Base-by-base conservation (phyloP, 2,797 vertebrate genomes). In the Neosilurus hyrtlii region DNA sequence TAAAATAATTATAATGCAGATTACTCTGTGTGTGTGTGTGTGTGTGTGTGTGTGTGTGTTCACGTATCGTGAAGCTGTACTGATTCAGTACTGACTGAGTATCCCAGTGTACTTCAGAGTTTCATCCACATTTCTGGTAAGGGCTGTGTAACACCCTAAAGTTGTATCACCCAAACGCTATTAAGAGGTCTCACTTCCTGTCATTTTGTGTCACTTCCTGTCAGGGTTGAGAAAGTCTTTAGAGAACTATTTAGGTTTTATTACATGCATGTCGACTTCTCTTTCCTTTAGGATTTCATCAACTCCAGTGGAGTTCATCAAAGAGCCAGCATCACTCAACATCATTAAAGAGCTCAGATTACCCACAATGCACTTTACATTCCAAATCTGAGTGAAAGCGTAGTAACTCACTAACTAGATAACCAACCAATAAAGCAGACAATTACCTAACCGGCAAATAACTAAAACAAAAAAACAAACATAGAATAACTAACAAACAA, bases 141-240 rank as follows among this genome's bases (percentile, higher is more conserved):
- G 8, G 24, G 9, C 37, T 57, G 24, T 80, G 26, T 56, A 68
- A 70, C 0, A 43, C 9, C 12, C 11, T 16, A 7, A 20, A 18
- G 11, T 20, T 61, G 3, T 51, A 49, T 49, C 73, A 71, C 35
- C 54, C 65, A 35, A 11, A 57, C 1, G 14, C 15, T 70, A 12
- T n/a, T 43, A 0, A 37, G 22, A 43, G 0, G n/a, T 72, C 49
- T 73, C 70, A 73, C 51, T 73, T 73, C 70, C 70, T 73, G 51
- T 26, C 51, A 52, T 14, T 54, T 26, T 52, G 49, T 62, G 54
- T 76, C 51, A 82, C 51, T 67, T 83, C 74, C 74, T 78, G 11
- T n/a, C 22, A 83, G 63, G 51, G 24, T 62, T 30, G 74, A 57
- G 52, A 24, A 66, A 10, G 52, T 16, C 26, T 65, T 30, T 24